These are phyloP conservation scores for Thyatira batis DNA, from an alignment of 2,888 invertebrate genomes.

Conservation along the genomic window DNA sequence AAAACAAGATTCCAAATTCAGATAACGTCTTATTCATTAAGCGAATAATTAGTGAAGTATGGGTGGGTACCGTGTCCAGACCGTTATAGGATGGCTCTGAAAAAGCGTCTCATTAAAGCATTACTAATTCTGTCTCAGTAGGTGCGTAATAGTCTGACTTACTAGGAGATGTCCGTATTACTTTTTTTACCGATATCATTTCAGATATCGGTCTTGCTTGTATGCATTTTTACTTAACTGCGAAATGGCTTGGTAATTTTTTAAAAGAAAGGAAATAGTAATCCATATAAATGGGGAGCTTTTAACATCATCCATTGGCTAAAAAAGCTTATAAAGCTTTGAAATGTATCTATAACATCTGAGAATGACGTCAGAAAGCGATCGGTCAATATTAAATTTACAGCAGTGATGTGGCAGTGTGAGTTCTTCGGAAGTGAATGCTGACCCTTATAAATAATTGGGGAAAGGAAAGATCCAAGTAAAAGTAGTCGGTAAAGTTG, in stretches of 20 bases:
- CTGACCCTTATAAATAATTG: not conserved
- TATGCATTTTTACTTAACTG: too few relatives aligned
- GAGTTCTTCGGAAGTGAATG: not conserved
- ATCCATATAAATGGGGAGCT: too few relatives aligned
- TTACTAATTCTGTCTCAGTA: not conserved
- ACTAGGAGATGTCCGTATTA: not conserved
- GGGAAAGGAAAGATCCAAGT: not conserved
- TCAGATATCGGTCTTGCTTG: too few relatives aligned
- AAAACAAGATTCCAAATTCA: slow-evolving; percentile 42
- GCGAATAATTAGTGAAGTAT: slow-evolving; percentile 44
- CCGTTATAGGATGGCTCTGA: slow-evolving; percentile 13
- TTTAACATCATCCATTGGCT: too few relatives aligned
- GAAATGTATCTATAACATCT: not conserved
- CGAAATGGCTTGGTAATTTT: too few relatives aligned
- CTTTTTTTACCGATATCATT: too few relatives aligned
- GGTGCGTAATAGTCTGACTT: not conserved
- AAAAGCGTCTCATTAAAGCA: slow-evolving; percentile 3
- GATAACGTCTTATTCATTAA: slow-evolving; percentile 52
- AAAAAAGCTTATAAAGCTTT: too few relatives aligned
- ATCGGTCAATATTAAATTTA: not conserved
- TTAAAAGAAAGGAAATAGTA: too few relatives aligned
- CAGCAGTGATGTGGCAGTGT: not conserved
- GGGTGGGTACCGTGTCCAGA: slow-evolving; percentile 28
- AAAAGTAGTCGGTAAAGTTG: not conserved
- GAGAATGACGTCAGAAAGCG: not conserved